Evolutionary conservation across 2,113 vertebrate species (phyloP).

Genomic region (Naja naja): DNA sequence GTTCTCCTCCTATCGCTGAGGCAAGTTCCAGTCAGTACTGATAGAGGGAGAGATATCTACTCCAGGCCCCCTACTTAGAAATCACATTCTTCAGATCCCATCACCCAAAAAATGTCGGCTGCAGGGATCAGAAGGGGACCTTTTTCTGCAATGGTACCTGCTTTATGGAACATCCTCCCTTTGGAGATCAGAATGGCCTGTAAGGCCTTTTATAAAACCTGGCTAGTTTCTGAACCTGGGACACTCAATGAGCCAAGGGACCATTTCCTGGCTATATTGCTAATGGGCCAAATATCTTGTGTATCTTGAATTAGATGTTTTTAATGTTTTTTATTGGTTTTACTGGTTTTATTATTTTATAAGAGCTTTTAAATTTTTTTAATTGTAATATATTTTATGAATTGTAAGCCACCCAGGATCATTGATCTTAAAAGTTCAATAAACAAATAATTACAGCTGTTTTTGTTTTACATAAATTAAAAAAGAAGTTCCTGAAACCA

Average conservation of each 20-base stretch:
- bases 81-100: not conserved
- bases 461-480: not conserved
- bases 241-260: not conserved
- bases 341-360: not conserved
- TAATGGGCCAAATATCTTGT: not conserved
- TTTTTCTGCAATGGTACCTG: not conserved
- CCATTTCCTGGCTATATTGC: not conserved
- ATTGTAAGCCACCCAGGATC: not conserved
- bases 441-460: not conserved
- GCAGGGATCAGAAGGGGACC: not conserved
- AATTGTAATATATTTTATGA: not conserved
- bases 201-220: not conserved
- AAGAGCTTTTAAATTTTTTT: not conserved
- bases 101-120: not conserved
- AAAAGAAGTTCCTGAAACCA: not conserved
- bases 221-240: not conserved
- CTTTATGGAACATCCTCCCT: not conserved
- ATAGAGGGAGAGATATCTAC: too few species aligned
- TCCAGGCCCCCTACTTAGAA: too few species aligned
- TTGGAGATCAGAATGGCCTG: not conserved
- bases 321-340: not conserved
- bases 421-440: not conserved
- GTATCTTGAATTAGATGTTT: not conserved
- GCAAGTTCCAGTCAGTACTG: too few species aligned
- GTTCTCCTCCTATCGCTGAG: too few species aligned